Evolutionary conservation across 2,113 vertebrate species (phyloP).

Genomic region (Dasyurus viverrinus): DNA sequence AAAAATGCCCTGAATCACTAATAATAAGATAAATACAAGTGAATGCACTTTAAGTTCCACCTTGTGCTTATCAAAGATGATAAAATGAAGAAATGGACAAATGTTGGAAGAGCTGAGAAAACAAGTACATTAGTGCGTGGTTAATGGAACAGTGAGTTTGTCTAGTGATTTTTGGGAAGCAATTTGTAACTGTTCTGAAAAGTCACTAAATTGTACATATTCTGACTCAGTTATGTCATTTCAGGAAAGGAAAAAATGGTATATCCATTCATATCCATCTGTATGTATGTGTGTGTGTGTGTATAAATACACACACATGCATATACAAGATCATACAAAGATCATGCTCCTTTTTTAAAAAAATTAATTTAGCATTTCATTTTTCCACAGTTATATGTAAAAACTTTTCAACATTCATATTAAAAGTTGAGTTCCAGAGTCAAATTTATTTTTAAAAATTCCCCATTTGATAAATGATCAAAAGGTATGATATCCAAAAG

Average conservation of each 20-base stretch:
- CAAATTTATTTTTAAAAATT: too few species aligned
- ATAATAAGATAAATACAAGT: neutral
- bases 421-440: too few species aligned
- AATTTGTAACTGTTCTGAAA: neutral
- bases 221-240: neutral
- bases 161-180: neutral
- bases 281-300: too few species aligned
- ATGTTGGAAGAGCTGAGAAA: neutral
- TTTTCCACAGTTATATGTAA: too few species aligned
- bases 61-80: neutral
- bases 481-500: too few species aligned
- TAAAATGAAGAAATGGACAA: neutral
- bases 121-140: neutral
- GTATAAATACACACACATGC: too few species aligned
- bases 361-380: too few species aligned
- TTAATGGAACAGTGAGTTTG: neutral
- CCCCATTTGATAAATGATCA: too few species aligned
- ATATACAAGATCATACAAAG: neutral
- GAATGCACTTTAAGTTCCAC: neutral
- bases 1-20: neutral
- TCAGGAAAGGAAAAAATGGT: neutral
- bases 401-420: too few species aligned
- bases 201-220: neutral
- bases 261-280: too few species aligned
- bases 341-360: too few species aligned